These are phyloP conservation scores for Sesamia inferens DNA, from an alignment of 2,888 invertebrate genomes.

Conservation along the genomic window DNA sequence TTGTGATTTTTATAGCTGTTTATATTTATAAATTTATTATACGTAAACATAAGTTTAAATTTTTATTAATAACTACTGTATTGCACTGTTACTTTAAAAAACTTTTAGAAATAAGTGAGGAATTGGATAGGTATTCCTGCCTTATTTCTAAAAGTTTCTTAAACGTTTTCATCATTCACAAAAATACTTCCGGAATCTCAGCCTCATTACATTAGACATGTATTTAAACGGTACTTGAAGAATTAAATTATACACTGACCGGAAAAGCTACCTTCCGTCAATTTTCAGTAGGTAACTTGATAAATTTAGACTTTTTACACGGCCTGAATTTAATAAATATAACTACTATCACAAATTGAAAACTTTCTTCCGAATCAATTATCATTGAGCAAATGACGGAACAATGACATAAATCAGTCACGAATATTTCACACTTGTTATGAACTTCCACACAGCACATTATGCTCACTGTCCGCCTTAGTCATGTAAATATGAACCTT, in stretches of 20 bases:
- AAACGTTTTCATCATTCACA: neutral
- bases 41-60: neutral
- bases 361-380: constrained; percentile 21
- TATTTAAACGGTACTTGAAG: neutral
- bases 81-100: no score
- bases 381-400: constrained; percentile 47
- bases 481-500: constrained; percentile 85
- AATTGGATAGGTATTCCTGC: no score
- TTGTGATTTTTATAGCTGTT: neutral
- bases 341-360: constrained; percentile 26
- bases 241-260: neutral
- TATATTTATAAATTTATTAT: neutral
- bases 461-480: constrained; percentile 73
- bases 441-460: constrained; percentile 65
- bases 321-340: neutral
- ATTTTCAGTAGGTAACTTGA: constrained; percentile 4
- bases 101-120: constrained; percentile 4
- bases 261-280: constrained; percentile 22
- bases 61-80: neutral
- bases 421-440: constrained; percentile 76
- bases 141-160: no score
- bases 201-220: neutral
- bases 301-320: neutral
- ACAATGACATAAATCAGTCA: constrained; percentile 67
- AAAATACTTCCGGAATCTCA: neutral